Evolutionary conservation across 1,140 invertebrate species (phyloP), one percentile per base, ranked within the genome.

Genomic region (Delia radicum): DNA sequence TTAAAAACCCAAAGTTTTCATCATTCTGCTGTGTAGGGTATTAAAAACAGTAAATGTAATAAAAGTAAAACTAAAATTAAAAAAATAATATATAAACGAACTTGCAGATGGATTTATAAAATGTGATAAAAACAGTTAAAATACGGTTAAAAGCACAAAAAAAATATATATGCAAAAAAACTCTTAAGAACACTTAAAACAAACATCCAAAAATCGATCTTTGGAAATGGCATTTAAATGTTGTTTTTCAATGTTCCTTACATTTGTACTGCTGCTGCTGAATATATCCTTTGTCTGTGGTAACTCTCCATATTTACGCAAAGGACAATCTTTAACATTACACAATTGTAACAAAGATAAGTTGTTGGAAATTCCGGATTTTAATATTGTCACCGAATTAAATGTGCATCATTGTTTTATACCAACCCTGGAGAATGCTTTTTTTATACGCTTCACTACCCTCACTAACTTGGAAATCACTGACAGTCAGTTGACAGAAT

Each of bases 381-480:
- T 63, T 13, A 8, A 48, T 21, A n/a, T 42, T 18, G 2, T 84
- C 6, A 77, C 27, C 2, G 55, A 77, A 18, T 72, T 86, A 6
- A 74, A 48, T 3, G 74, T 84, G 2, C 74, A 74, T 31, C 79
- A 82, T 63, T 86, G 84, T 78, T 81, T 75, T 29, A 73, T 84
- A 15, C 13, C 75, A 7, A 77, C 69, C 3, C 75, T 86, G 27
- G 77, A 79, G 48, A 84, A 83, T 74, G 83, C 77, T 1, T 72
- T 77, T 26, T 85, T 86, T 12, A 61, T 79, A 27, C 79, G 79
- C 0, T 84, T 79, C n/a, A 42, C 6, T 0, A 76, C 81, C 6
- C 77, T 86, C 0, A 74, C 79, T 2, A 71, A 74, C 2, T 48
- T 86, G 72, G 79, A 83, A 27, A 46, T 86, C 72, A 62, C 79